Evolutionary conservation across 2,888 invertebrate species (phyloP).

Genomic region (Lypha dubia): DNA sequence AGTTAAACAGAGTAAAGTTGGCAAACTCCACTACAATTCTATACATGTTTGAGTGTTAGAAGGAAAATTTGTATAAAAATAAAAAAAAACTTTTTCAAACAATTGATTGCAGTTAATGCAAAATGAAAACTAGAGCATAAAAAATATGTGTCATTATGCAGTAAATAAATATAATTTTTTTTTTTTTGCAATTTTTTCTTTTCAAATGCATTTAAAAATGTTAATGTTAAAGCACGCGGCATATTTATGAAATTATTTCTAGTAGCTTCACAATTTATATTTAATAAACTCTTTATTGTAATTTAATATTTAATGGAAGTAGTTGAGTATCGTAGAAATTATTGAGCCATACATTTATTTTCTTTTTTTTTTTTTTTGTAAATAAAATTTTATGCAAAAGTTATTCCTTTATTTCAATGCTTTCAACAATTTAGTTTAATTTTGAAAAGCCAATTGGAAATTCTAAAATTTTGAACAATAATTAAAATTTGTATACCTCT

Average conservation of each 20-base stretch:
- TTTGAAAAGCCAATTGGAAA: not conserved
- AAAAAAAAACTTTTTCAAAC: conserved; percentile 19
- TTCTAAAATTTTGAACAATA: not conserved
- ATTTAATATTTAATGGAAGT: conserved; percentile 22
- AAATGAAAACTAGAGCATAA: conserved; percentile 55
- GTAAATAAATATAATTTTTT: conserved; percentile 14
- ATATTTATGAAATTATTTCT: conserved; percentile 32
- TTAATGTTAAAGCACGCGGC: conserved; percentile 41
- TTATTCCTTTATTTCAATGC: not conserved
- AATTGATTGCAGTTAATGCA: conserved; percentile 59
- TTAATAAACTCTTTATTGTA: conserved; percentile 21
- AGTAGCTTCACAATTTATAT: conserved; percentile 16
- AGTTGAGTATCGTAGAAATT: not conserved
- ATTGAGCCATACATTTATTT: not conserved
- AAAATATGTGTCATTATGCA: conserved; percentile 61
- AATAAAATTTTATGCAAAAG: not conserved
- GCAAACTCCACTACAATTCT: conserved; percentile 30
- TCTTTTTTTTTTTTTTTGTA: not conserved
- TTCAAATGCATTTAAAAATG: not conserved
- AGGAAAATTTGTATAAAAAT: not conserved
- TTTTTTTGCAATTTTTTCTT: conserved; percentile 24
- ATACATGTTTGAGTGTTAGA: conserved; percentile 26
- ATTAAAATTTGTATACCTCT: no score
- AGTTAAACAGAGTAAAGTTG: conserved; percentile 35
- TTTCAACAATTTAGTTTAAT: not conserved